phyloP scores from a whole-genome alignment of 2,113 vertebrate species.

The Benitochromis conjunctus region DNA sequence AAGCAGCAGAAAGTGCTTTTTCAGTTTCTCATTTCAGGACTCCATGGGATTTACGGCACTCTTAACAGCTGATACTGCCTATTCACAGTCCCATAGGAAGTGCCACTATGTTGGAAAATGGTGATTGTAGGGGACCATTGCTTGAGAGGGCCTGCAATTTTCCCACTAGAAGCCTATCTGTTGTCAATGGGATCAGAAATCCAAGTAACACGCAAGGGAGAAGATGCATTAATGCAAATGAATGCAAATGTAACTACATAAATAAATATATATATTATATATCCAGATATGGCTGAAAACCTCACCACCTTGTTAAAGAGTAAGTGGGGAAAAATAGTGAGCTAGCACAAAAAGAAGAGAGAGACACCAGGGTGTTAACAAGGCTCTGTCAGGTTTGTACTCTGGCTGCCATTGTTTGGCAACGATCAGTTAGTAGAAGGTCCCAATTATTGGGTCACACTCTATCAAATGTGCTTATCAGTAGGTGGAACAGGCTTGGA shows the following conservation, averaged over 20 bases:
- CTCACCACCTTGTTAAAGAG: neutral
- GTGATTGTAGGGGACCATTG: neutral
- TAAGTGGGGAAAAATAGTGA: neutral
- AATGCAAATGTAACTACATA: neutral
- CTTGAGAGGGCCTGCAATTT: neutral
- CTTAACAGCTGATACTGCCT: neutral
- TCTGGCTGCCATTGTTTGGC: neutral
- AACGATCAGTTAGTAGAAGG: neutral
- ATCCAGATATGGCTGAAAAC: neutral
- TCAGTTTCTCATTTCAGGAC: neutral
- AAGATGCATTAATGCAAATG: neutral
- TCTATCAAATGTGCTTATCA: neutral
- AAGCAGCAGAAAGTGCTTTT: neutral
- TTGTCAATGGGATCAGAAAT: neutral
- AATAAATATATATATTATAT: neutral
- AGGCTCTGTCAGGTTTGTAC: neutral
- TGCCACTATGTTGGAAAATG: neutral
- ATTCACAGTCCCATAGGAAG: neutral
- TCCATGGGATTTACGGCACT: neutral
- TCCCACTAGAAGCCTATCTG: neutral
- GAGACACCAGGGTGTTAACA: neutral
- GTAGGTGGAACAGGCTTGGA: neutral
- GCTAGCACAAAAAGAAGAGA: neutral
- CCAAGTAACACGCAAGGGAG: neutral
- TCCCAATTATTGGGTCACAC: neutral